A percentile compares a stretch with the other conserved stretches of the same genome.
Evolutionary conservation across 2,888 invertebrate species (phyloP).

Genomic region (Polylopha cassiicola): DNA sequence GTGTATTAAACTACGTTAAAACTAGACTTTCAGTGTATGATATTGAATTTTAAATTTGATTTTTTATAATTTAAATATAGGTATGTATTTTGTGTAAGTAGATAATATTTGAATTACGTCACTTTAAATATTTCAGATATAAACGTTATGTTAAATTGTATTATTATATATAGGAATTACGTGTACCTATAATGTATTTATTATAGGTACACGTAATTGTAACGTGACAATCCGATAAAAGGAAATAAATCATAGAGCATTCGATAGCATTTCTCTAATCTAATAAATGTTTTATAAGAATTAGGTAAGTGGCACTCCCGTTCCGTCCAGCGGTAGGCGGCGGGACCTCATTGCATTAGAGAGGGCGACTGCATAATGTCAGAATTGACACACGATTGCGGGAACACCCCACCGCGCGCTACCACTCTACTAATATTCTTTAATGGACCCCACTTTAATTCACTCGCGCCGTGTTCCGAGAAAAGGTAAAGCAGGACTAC

Average conservation of each 20-base stretch:
- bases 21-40: slow-evolving; percentile 18
- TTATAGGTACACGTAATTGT: too few species aligned
- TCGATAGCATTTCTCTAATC: slow-evolving; percentile 70
- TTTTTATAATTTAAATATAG: slow-evolving; percentile 5
- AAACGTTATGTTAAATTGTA: too few species aligned
- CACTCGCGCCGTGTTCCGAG: too few species aligned
- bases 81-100: too few species aligned
- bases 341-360: slow-evolving; percentile 57
- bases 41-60: slow-evolving; percentile 32
- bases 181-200: too few species aligned
- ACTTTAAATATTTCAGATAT: too few species aligned
- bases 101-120: too few species aligned
- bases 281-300: slow-evolving; percentile 76
- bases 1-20: slow-evolving; percentile 3
- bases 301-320: slow-evolving; percentile 67
- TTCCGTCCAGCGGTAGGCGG: too few species aligned
- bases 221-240: slow-evolving; percentile 67
- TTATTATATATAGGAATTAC: too few species aligned
- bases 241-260: slow-evolving; percentile 68
- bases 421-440: slow-evolving; percentile 30
- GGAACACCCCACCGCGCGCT: slow-evolving; percentile 23
- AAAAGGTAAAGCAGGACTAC: too few species aligned
- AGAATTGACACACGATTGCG: slow-evolving; percentile 47
- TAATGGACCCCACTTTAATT: slow-evolving; percentile 32
- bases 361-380: slow-evolving; percentile 61